Evolutionary conservation across 2,113 vertebrate genomes (phyloP), one percentile per base, ranked within the genome.

Genomic region (Xenopus borealis): DNA sequence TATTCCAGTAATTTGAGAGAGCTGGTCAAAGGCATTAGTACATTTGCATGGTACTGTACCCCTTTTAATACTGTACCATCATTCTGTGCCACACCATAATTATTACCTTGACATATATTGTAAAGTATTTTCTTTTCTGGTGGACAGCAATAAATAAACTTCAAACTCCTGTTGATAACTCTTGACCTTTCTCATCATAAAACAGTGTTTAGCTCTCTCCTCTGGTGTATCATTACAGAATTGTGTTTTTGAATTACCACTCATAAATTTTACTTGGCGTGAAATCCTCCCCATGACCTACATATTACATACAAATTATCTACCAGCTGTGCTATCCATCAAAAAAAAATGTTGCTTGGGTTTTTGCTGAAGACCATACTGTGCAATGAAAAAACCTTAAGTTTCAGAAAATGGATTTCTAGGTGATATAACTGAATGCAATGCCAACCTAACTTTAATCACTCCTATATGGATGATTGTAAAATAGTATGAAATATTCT

Each of bases 131-230:
- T 76, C 16, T 40, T 9, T 17, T 62, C 10, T 50, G 4, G 47
- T 13, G 47, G 47, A 2, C 14, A 50, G 11, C 47, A 55, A 63
- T 77, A 70, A 69, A 64, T 70, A 55, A 27, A 55, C 64, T 57
- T 19, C 50, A 50, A 47, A 50, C 45, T 40, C 17, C 46, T 58
- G 18, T 53, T 70, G 73, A 76, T 63, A 76, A 75, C 65, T 33
- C 23, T 44, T 76, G 61, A 77, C 74, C 74, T 70, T 64, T 77
- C 66, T 70, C 74, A 70, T 64, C 67, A 70, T 70, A 64, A 64
- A 77, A 64, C 53, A 77, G 0, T 18, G 62, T 53, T 62, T 1
- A 17, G 66, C 18, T 67, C 30, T 61, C 14, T 20, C 55, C 55
- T 30, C 17, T 64, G 62, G 59, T 64, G 59, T 70, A 46, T 77